phyloP scores from a whole-genome alignment of 2,888 invertebrate genomes.

The Sphaerophoria taeniata region DNA sequence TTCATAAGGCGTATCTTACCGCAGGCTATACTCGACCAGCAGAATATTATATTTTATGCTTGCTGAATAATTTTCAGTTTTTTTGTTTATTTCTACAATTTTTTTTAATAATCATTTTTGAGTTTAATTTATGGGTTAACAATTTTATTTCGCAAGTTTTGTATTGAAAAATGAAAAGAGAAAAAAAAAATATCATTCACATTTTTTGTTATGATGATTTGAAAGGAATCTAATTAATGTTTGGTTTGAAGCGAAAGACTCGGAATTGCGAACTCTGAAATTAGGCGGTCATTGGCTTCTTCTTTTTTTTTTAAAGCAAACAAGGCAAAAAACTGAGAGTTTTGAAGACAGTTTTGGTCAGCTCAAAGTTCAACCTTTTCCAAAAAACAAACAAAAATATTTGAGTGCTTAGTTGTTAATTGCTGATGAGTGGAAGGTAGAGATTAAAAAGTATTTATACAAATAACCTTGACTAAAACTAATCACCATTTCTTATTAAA shows the following conservation, averaged over 20 bases:
- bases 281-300: conserved; percentile 20
- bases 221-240: conserved; percentile 21
- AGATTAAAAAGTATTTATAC: too few species aligned
- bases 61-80: conserved; percentile 38
- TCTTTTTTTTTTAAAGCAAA: too few species aligned
- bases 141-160: conserved; percentile 34
- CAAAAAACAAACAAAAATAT: too few species aligned
- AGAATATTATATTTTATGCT: conserved; percentile 43
- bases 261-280: conserved; percentile 2
- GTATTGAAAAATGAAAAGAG: background rate
- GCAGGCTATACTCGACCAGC: conserved; percentile 47
- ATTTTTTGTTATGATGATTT: background rate
- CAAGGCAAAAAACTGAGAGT: too few species aligned
- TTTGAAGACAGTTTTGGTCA: too few species aligned
- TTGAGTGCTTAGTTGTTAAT: too few species aligned
- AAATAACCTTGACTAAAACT: too few species aligned
- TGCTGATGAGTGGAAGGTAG: too few species aligned
- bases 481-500: too few species aligned
- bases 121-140: conserved; percentile 32
- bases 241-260: background rate
- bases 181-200: conserved; percentile 2
- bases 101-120: conserved; percentile 18
- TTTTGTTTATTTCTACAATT: background rate
- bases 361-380: too few species aligned
- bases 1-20: conserved; percentile 47